Conservation (phyloP, 2,797 vertebrate species). For the Coccyzus lansbergi region DNA sequence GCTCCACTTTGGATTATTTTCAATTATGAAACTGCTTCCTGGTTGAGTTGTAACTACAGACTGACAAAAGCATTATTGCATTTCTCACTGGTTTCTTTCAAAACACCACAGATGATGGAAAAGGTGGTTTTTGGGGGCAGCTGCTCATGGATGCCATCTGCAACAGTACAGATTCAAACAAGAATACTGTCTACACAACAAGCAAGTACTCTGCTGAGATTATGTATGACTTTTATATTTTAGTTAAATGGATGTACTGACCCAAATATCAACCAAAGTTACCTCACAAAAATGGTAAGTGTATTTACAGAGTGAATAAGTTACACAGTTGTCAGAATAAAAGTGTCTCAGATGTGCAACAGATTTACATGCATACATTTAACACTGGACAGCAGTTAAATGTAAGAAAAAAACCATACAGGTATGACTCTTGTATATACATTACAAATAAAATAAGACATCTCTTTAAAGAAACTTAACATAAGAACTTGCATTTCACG, state of each 20-base stretch:
- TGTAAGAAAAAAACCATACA: constrained; percentile 62
- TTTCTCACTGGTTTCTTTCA: not conserved
- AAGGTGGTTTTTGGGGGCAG: not conserved
- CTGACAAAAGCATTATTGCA: not conserved
- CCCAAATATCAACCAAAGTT: constrained; percentile 85
- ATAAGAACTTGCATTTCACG: constrained; percentile 69
- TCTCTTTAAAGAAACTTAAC: constrained; percentile 67
- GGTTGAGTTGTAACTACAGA: not conserved
- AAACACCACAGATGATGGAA: not conserved
- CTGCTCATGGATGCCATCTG: fast-evolving
- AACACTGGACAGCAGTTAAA: constrained; percentile 76
- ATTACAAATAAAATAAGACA: constrained; percentile 80
- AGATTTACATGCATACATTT: constrained; percentile 89
- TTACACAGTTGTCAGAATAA: constrained; percentile 85
- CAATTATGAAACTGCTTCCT: not conserved
- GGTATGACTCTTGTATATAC: constrained; percentile 73
- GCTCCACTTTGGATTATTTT: not conserved
- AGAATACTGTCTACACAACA: constrained; percentile 19
- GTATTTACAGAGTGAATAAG: constrained; percentile 93
- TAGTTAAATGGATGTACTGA: constrained; percentile 85
- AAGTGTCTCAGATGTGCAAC: constrained; percentile 91
- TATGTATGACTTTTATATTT: constrained; percentile 78
- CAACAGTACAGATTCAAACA: not conserved
- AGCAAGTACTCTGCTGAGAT: constrained; percentile 29
- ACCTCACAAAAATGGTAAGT: constrained; percentile 92